These are phyloP conservation scores for Eudorcas thomsonii DNA, from an alignment of 2,113 vertebrate species.

Conservation along the genomic window DNA sequence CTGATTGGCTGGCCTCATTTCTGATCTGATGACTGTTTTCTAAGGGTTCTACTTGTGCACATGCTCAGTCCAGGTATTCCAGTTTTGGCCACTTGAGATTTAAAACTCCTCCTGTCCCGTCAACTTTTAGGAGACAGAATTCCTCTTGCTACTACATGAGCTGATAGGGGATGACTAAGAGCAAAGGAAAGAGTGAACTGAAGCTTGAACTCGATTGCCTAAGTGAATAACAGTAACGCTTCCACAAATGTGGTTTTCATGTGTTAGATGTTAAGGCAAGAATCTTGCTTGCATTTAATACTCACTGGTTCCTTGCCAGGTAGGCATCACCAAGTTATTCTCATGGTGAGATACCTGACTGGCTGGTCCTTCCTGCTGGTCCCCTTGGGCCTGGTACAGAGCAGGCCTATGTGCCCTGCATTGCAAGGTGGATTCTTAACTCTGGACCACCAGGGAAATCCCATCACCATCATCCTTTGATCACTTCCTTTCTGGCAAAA, in stretches of 20 bases:
- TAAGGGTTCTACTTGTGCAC: neutral
- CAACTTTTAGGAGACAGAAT: neutral
- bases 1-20: neutral
- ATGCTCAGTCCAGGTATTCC: neutral
- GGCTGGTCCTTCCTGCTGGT: neutral
- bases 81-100: neutral
- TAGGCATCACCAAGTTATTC: neutral
- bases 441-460: neutral
- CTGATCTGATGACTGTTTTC: neutral
- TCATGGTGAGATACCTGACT: neutral
- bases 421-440: neutral
- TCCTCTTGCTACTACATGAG: neutral
- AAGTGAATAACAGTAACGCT: neutral
- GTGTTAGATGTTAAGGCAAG: neutral
- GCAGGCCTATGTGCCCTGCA: neutral
- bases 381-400: neutral
- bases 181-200: neutral
- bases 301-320: neutral
- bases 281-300: neutral
- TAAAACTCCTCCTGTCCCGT: neutral
- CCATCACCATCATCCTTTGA: neutral
- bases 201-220: neutral
- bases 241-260: neutral
- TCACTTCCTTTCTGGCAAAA: neutral
- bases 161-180: neutral